A percentile compares a stretch with the other conserved stretches of the same genome.
Conservation (phyloP, 1,140 invertebrate genomes). For the Gryon sp. region DNA sequence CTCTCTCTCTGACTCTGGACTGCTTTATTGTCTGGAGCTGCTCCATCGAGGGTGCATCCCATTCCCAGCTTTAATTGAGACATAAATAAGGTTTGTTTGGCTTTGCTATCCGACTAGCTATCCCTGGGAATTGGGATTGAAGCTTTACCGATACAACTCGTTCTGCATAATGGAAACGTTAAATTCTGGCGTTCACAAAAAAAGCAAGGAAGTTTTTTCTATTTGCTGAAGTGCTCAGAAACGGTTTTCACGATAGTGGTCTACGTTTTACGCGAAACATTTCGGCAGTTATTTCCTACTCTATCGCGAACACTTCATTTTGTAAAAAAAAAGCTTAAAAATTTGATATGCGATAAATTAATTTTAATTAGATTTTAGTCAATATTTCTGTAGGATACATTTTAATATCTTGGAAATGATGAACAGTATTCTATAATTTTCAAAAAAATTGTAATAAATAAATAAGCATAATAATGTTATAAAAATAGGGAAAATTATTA, state of each 20-base stretch:
- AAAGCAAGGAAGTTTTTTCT: conserved; percentile 63
- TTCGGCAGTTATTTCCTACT: conserved; percentile 54
- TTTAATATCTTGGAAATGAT: no score
- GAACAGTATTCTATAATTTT: no score
- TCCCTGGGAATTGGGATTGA: conserved; percentile 79
- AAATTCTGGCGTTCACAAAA: conserved; percentile 72
- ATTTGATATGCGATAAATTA: neutral
- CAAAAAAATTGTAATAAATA: no score
- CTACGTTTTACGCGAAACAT: conserved; percentile 56
- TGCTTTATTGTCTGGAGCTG: conserved; percentile 79
- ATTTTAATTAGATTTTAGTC: no score
- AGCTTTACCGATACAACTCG: conserved; percentile 78
- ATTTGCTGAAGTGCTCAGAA: conserved; percentile 63
- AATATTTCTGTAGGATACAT: no score
- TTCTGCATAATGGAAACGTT: conserved; percentile 78
- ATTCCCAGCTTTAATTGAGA: conserved; percentile 80
- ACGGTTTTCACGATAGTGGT: conserved; percentile 59
- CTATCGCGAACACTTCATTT: conserved; percentile 35
- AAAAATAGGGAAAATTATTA: no score
- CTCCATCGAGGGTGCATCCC: conserved; percentile 80
- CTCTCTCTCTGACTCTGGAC: conserved; percentile 69
- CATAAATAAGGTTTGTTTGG: conserved; percentile 81
- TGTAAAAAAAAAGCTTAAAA: conserved; percentile 22
- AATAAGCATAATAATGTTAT: no score
- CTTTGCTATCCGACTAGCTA: conserved; percentile 75